phyloP scores from a whole-genome alignment of 1,140 invertebrate species.

The Drosophila navojoa region DNA sequence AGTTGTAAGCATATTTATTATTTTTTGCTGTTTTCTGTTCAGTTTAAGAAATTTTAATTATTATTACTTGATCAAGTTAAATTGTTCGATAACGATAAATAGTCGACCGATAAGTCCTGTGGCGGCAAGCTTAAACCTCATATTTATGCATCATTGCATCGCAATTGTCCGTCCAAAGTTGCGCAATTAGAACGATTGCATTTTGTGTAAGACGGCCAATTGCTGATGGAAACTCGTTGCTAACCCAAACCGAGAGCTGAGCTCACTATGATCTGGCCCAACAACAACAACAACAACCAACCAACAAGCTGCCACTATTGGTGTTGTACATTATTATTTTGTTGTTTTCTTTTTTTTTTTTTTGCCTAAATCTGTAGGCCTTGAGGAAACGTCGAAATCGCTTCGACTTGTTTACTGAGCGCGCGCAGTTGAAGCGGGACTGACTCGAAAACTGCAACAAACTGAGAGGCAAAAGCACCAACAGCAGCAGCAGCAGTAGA shows the following conservation, averaged over 20 bases:
- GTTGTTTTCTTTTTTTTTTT: neutral
- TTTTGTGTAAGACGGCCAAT: constrained; percentile 49
- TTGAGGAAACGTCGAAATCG: constrained; percentile 81
- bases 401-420: constrained; percentile 78
- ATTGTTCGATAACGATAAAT: constrained; percentile 32
- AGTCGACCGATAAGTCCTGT: neutral
- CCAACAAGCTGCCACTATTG: constrained; percentile 48
- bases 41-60: neutral
- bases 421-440: constrained; percentile 56
- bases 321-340: constrained; percentile 65
- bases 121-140: constrained; percentile 39
- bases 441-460: constrained; percentile 44
- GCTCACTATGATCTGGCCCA: constrained; percentile 32
- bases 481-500: constrained; percentile 4
- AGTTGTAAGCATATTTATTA: neutral
- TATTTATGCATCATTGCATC: constrained; percentile 36
- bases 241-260: constrained; percentile 4
- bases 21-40: neutral
- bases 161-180: constrained; percentile 24
- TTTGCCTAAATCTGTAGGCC: constrained; percentile 79
- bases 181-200: constrained; percentile 55
- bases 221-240: constrained; percentile 47
- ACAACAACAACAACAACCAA: constrained; percentile 19
- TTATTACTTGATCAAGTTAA: too few relatives aligned
- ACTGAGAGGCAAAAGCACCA: constrained; percentile 30